These are phyloP conservation scores for Exaiptasia diaphana DNA, from an alignment of 64 coral and sea anemone species.

Conservation along the genomic window DNA sequence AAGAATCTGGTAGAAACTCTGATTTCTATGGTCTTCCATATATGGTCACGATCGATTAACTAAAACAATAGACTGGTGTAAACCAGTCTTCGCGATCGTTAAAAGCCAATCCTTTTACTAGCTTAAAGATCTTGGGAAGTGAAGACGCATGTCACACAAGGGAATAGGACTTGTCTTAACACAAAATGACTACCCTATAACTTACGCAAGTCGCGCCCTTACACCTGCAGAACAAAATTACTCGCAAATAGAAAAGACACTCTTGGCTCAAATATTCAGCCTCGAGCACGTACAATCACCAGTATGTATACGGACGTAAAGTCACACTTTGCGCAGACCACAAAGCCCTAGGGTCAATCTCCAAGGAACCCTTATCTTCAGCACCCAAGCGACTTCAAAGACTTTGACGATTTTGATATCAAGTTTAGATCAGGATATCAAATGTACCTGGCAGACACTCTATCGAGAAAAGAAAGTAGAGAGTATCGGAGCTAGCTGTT, in stretches of 20 bases:
- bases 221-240: neutral
- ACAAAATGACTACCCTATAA: neutral
- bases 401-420: constrained; percentile 11
- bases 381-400: constrained; percentile 23
- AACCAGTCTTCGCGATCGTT: neutral
- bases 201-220: neutral
- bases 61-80: too few species aligned
- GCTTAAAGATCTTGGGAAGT: neutral
- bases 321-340: neutral
- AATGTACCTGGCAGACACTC: constrained; percentile 19
- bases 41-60: neutral
- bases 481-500: too few species aligned
- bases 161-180: neutral
- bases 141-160: neutral
- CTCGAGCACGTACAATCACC: constrained; percentile 31
- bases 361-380: constrained; percentile 10
- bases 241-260: constrained; percentile 24
- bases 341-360: constrained; percentile 18
- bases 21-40: neutral
- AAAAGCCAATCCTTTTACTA: too few species aligned
- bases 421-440: neutral
- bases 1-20: too few species aligned
- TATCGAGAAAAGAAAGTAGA: too few species aligned
- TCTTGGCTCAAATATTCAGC: constrained; percentile 35
- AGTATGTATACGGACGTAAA: constrained; percentile 41